Percentiles rank a stretch among this genome's conserved stretches.
Evolutionary conservation across 2,888 invertebrate species (phyloP).

Genomic region (Shargacucullia verbasci): DNA sequence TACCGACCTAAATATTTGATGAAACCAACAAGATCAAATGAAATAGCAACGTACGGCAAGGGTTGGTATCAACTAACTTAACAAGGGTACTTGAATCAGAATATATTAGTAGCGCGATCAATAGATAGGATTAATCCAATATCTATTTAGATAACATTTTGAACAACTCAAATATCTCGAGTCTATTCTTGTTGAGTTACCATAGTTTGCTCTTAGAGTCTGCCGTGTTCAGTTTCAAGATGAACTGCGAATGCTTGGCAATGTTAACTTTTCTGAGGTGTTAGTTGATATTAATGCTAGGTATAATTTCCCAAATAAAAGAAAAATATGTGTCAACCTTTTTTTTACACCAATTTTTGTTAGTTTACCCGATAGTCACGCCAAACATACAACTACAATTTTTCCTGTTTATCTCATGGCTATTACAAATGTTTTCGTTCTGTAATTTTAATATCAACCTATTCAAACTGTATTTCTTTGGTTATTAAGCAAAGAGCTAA

Average conservation of each 20-base stretch:
- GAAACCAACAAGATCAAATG: slow-evolving; percentile 84
- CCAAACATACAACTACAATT: too few species aligned
- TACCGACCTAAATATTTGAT: slow-evolving; percentile 87
- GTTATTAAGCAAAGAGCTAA: too few species aligned
- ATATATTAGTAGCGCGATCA: slow-evolving; percentile 81
- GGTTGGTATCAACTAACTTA: slow-evolving; percentile 70
- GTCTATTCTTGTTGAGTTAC: slow-evolving; percentile 39
- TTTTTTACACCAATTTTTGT: too few species aligned
- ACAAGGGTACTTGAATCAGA: slow-evolving; percentile 83
- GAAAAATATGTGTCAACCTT: too few species aligned
- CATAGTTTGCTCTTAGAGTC: slow-evolving; percentile 49
- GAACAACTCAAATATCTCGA: slow-evolving; percentile 61
- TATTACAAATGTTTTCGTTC: too few species aligned
- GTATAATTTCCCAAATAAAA: too few species aligned
- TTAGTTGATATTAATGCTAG: too few species aligned
- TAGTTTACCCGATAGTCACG: too few species aligned
- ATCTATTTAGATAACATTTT: slow-evolving; percentile 58
- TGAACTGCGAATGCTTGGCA: slow-evolving; percentile 15
- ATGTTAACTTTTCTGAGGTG: slow-evolving; percentile 33
- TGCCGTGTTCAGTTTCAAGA: slow-evolving; percentile 44
- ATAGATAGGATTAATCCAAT: slow-evolving; percentile 70
- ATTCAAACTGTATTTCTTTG: too few species aligned
- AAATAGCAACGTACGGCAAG: slow-evolving; percentile 76
- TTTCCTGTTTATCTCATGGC: too few species aligned
- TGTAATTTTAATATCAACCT: too few species aligned